Percentiles rank a stretch among this genome's conserved stretches.
Conservation (phyloP, 2,888 invertebrate genomes). For the Drosophila eohydei region DNA sequence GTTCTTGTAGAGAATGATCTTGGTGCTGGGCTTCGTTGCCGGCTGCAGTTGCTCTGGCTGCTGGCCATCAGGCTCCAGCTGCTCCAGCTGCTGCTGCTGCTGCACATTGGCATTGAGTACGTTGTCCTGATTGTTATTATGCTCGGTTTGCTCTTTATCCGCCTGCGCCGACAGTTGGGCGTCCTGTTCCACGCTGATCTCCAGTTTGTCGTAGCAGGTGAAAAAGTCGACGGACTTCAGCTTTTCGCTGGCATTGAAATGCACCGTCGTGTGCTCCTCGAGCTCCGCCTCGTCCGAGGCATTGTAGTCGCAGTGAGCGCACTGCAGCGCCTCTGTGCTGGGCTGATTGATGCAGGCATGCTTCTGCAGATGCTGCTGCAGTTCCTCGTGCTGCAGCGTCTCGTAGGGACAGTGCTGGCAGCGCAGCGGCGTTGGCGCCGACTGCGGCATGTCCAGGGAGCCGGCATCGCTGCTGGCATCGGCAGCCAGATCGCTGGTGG, state of each 20-base stretch:
- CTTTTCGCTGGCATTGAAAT: constrained; percentile 86
- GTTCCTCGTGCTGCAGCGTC: constrained; percentile 89
- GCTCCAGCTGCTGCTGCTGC: constrained; percentile 29
- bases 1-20: constrained; percentile 80
- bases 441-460: constrained; percentile 62
- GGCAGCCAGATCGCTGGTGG: constrained; percentile 77
- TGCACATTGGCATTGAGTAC: constrained; percentile 77
- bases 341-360: constrained; percentile 88
- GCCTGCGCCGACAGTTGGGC: constrained; percentile 8
- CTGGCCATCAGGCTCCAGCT: background rate
- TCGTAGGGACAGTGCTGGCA: constrained; percentile 93
- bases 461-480: constrained; percentile 75
- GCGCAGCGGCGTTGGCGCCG: constrained; percentile 71
- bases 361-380: constrained; percentile 91
- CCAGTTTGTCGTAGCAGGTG: constrained; percentile 83
- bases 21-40: constrained; percentile 66
- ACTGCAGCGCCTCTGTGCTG: constrained; percentile 87
- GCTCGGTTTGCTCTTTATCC: constrained; percentile 62
- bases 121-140: constrained; percentile 82
- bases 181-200: constrained; percentile 79
- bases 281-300: constrained; percentile 90
- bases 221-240: constrained; percentile 83
- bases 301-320: constrained; percentile 93
- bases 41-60: constrained; percentile 9
- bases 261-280: constrained; percentile 92